Evolutionary conservation across 2,797 vertebrate species (phyloP).

Genomic region (Pogoniulus pusillus): DNA sequence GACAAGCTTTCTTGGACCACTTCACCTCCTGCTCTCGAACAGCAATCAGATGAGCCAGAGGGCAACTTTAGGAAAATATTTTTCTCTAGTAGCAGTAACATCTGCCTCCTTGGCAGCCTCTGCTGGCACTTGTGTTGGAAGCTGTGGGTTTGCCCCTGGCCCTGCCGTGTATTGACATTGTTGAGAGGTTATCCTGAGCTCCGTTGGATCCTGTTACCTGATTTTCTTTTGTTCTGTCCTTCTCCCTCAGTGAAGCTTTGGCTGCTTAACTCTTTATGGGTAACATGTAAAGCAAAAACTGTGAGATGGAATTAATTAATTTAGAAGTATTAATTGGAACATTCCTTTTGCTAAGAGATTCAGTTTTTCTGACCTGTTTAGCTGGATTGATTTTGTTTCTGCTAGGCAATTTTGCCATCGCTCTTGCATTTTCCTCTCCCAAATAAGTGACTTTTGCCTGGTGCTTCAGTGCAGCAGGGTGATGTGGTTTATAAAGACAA

Average conservation of each 20-base stretch:
- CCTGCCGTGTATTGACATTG: conserved; percentile 33
- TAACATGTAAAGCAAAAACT: not conserved
- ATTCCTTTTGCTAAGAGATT: not conserved
- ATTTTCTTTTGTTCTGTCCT: conserved; percentile 41
- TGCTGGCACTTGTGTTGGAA: conserved; percentile 35
- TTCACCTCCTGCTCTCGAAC: conserved; percentile 13
- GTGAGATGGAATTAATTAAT: not conserved
- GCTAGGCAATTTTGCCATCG: not conserved
- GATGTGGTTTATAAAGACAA: conserved; percentile 79
- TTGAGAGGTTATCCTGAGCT: conserved; percentile 56
- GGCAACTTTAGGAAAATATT: conserved; percentile 48
- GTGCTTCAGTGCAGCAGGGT: conserved; percentile 69
- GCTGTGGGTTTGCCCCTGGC: conserved; percentile 46
- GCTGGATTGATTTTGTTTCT: not conserved
- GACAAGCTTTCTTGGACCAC: conserved; percentile 5
- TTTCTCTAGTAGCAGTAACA: conserved; percentile 55
- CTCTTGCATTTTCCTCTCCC: not conserved
- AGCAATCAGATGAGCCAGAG: conserved; percentile 28
- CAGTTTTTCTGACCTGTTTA: not conserved
- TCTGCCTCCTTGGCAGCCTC: conserved; percentile 64
- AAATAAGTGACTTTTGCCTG: not conserved
- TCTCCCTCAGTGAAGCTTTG: not conserved
- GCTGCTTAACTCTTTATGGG: conserved; percentile 16
- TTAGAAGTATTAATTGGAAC: not conserved
- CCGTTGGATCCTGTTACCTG: conserved; percentile 30